Conservation (phyloP, 2,797 vertebrate genomes). For the Orientallactaga sibirica region DNA sequence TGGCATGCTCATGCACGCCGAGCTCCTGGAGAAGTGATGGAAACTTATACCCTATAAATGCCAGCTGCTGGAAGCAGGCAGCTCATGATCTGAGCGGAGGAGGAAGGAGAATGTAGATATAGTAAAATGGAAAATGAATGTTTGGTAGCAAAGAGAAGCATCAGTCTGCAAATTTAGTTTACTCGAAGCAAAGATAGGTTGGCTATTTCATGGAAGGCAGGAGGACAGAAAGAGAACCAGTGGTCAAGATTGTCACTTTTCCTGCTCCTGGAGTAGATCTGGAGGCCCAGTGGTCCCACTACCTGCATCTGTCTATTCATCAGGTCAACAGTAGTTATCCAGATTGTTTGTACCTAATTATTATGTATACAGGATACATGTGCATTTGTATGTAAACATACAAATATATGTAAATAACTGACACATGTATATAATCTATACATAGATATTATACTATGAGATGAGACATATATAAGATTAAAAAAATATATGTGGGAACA, state of each 20-base stretch:
- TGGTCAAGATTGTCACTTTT: not conserved
- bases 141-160: constrained; percentile 47
- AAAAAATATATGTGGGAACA: not conserved
- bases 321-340: not conserved
- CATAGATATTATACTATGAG: not conserved
- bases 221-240: not conserved
- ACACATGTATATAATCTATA: not conserved
- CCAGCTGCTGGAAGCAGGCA: constrained; percentile 74
- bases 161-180: constrained; percentile 29
- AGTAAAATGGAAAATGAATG: constrained; percentile 35
- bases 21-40: constrained; percentile 71
- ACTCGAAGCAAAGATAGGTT: not conserved
- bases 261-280: not conserved
- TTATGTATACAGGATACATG: not conserved
- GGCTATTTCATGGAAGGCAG: not conserved
- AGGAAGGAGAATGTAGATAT: constrained; percentile 55
- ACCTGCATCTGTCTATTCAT: not conserved
- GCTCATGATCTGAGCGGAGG: not conserved
- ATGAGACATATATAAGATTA: not conserved
- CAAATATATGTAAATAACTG: not conserved
- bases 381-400: not conserved
- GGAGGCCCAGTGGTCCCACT: not conserved
- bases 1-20: constrained; percentile 54
- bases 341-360: constrained; percentile 27
- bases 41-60: constrained; percentile 75